Evolutionary conservation across 2,113 vertebrate genomes (phyloP), one percentile per base, ranked within the genome.

Genomic region (Eptesicus fuscus): DNA sequence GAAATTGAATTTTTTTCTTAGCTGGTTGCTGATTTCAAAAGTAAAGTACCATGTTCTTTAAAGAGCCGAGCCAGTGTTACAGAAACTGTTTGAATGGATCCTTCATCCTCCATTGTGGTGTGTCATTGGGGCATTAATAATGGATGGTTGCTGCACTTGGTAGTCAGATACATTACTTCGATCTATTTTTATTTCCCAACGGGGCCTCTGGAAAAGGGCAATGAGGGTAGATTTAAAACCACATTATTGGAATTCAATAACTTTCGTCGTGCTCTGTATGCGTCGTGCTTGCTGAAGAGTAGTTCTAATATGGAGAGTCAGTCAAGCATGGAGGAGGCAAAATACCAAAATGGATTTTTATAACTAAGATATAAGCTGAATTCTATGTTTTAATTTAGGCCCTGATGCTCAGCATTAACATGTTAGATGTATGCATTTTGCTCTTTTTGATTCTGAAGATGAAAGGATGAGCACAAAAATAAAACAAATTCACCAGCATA

Each of bases 181-280:
- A 95, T 97, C 37, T 63, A 96, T 96, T 97, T 89, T 93, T 96
- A 96, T 96, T 95, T 96, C 95, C 93, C 96, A 88, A 40, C 77
- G 56, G 97, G 90, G 16, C 47, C 28, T 92, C 79, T 44, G 86
- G 94, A 95, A 95, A 95, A 95, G 63, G 85, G 53, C 4, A 83
- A 22, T 89, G 71, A 95, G 67, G 67, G 71, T 94, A 83, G 71
- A 96, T 96, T 94, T 93, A 88, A 95, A 93, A 37, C 87, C 47
- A 56, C 71, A 37, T 92, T 96, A 92, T 79, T 44, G 65, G 96
- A 74, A 67, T 96, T 90, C 82, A 89, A 32, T 97, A 80, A n/a
- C 83, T 96, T 90, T 97, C 49, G 7, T 85, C 49, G 51, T 93
- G 61, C 87, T 91, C 85, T 93, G 44, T 90, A 92, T 93, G 85